These are phyloP conservation scores for Rhabditoides inermis DNA, from an alignment of 2,888 invertebrate species.

Conservation along the genomic window DNA sequence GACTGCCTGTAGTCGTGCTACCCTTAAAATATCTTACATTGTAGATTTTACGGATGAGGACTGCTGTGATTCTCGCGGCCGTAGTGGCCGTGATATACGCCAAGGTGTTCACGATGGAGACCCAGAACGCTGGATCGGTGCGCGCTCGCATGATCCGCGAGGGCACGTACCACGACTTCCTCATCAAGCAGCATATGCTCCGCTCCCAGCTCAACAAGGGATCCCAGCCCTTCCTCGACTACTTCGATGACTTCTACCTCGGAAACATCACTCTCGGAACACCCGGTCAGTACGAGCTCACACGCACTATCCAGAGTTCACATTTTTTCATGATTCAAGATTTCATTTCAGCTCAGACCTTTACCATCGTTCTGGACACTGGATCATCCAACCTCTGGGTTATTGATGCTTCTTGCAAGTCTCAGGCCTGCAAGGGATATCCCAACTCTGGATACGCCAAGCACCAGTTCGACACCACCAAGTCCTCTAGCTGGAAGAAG, in stretches of 20 bases:
- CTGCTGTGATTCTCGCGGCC: constrained; percentile 24
- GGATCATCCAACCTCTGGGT: constrained; percentile 35
- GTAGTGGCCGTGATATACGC: constrained; percentile 26
- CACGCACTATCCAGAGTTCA: too few relatives aligned
- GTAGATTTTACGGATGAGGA: constrained; percentile 25
- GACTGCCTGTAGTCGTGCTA: background rate
- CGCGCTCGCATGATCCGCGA: constrained; percentile 19
- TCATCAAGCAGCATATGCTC: constrained; percentile 3
- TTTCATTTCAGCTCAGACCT: constrained; percentile 28
- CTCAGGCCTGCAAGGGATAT: constrained; percentile 35
- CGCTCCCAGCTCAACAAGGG: constrained; percentile 9
- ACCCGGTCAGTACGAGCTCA: constrained; percentile 5
- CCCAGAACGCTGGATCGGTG: constrained; percentile 19
- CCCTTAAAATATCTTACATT: background rate
- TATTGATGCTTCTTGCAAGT: constrained; percentile 35
- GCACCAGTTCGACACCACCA: constrained; percentile 40
- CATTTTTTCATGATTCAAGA: too few relatives aligned
- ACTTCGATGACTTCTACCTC: constrained; percentile 26
- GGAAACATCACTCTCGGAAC: constrained; percentile 22
- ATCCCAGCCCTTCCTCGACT: constrained; percentile 17
- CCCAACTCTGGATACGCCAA: constrained; percentile 28
- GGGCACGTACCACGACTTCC: constrained; percentile 5
- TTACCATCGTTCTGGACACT: constrained; percentile 21
- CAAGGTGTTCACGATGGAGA: constrained; percentile 17
- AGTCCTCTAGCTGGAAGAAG: constrained; percentile 30